These are phyloP conservation scores for Himalopsyche tibetana DNA, from an alignment of 2,888 invertebrate genomes.

Conservation along the genomic window DNA sequence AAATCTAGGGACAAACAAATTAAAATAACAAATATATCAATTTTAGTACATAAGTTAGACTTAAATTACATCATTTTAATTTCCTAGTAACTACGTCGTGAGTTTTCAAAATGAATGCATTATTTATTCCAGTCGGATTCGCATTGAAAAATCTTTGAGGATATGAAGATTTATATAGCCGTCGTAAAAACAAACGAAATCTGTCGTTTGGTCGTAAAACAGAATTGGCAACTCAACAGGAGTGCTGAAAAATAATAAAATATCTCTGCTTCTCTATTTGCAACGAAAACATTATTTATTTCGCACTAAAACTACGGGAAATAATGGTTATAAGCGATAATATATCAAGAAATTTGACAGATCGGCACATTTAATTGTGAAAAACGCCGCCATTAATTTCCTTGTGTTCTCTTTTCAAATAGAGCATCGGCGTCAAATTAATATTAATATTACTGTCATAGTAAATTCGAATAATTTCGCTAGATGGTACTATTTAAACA, in stretches of 20 bases:
- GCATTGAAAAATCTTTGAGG: neutral
- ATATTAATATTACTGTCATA: neutral
- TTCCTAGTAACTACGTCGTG: neutral
- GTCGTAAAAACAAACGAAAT: slow-evolving; percentile 53
- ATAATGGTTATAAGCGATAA: neutral
- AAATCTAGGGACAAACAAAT: too few species aligned
- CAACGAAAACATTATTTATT: slow-evolving; percentile 1
- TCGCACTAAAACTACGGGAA: neutral
- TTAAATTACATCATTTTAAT: neutral
- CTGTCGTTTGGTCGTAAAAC: slow-evolving; percentile 49
- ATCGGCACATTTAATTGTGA: neutral
- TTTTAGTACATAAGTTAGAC: too few species aligned
- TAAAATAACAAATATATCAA: too few species aligned
- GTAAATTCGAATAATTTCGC: neutral
- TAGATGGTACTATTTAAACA: neutral
- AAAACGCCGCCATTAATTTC: neutral
- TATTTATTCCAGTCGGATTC: slow-evolving; percentile 43
- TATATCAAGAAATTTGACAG: neutral
- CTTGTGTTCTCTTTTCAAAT: neutral
- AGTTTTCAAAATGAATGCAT: neutral
- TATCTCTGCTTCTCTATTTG: neutral
- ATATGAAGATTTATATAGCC: slow-evolving; percentile 49
- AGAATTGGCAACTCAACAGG: slow-evolving; percentile 44
- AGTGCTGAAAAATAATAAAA: slow-evolving; percentile 1
- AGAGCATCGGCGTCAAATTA: neutral